A percentile compares a stretch with the other conserved stretches of the same genome.
phyloP scores from a whole-genome alignment of 2,888 invertebrate genomes.

The Anarsia innoxiella region DNA sequence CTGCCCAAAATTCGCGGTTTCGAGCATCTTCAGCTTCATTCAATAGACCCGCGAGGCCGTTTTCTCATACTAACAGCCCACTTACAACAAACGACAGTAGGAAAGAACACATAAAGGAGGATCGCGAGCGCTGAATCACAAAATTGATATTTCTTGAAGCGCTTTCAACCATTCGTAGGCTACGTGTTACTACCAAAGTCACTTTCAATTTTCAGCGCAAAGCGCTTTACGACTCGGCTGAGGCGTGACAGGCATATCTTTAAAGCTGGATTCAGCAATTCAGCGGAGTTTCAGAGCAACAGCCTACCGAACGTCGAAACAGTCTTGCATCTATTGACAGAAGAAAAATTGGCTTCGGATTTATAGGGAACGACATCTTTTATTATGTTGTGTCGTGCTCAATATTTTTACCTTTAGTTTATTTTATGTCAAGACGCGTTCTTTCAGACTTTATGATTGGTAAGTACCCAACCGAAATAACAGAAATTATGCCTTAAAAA shows the following conservation, averaged over 20 bases:
- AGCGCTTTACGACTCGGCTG: constrained; percentile 58
- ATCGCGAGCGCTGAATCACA: constrained; percentile 30
- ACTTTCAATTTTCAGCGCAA: constrained; percentile 69
- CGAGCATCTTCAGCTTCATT: constrained; percentile 7
- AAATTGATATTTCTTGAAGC: constrained; percentile 53
- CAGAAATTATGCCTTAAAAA: too few species aligned
- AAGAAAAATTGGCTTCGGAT: too few species aligned
- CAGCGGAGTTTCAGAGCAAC: too few species aligned
- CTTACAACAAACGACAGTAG: constrained; percentile 21
- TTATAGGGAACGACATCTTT: too few species aligned
- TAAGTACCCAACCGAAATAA: too few species aligned
- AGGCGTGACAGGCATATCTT: constrained; percentile 62
- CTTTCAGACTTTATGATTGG: too few species aligned
- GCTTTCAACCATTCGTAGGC: constrained; percentile 36
- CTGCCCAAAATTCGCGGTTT: constrained; percentile 1
- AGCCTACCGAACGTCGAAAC: too few species aligned
- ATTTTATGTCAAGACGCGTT: too few species aligned
- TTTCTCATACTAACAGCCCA: constrained; percentile 16
- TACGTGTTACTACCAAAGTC: constrained; percentile 66
- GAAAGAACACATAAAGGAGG: constrained; percentile 31
- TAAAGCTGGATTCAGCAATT: constrained; percentile 12
- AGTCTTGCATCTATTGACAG: too few species aligned
- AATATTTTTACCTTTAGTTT: too few species aligned
- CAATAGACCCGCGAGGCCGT: constrained; percentile 7
- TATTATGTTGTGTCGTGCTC: too few species aligned